phyloP scores from a whole-genome alignment of 2,888 invertebrate species.

The Drosophila multiciliata region DNA sequence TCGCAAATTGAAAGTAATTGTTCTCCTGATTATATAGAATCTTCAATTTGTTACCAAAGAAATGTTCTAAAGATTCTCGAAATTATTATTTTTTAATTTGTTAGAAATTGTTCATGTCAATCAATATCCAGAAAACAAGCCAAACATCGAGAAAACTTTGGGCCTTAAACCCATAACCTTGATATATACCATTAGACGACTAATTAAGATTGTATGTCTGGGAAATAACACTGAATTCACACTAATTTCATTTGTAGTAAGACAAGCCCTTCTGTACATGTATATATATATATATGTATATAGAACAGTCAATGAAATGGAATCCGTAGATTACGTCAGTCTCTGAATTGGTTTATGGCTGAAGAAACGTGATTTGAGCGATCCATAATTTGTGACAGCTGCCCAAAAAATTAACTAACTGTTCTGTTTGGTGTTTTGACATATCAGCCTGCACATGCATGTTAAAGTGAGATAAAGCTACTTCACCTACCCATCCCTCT shows the following conservation, averaged over 20 bases:
- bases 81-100: not conserved
- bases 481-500: not conserved
- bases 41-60: not conserved
- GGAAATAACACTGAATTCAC: not conserved
- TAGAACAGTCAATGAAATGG: not conserved
- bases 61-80: not conserved
- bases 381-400: constrained; percentile 57
- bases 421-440: constrained; percentile 10
- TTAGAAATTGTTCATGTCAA: not conserved
- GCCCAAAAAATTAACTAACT: constrained; percentile 14
- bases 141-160: not conserved
- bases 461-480: constrained; percentile 35
- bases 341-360: constrained; percentile 36
- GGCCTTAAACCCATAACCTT: not conserved
- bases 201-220: constrained; percentile 8
- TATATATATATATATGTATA: not conserved
- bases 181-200: not conserved
- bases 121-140: not conserved
- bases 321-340: constrained; percentile 38
- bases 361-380: constrained; percentile 40
- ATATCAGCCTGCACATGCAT: constrained; percentile 53
- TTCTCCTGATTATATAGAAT: not conserved
- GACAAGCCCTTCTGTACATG: constrained; percentile 14
- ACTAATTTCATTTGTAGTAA: not conserved
- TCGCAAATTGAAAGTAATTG: not conserved